These are phyloP conservation scores for Serranus cabrilla DNA, from an alignment of 2,797 vertebrate species.

Conservation along the genomic window DNA sequence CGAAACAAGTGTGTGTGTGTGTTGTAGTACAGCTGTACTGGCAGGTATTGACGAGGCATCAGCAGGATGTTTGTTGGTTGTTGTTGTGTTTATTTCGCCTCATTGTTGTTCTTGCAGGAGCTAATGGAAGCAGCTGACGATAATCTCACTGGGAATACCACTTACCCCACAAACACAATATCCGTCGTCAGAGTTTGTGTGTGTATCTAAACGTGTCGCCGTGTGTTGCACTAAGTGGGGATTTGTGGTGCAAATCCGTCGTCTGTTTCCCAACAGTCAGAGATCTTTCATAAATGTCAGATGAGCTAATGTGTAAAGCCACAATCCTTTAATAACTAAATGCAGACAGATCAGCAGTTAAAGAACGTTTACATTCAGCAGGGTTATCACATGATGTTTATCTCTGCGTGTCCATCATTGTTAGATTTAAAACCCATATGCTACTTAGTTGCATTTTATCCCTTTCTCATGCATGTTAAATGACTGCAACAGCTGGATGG, in stretches of 20 bases:
- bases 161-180: constrained; percentile 21
- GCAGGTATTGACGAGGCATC: constrained; percentile 13
- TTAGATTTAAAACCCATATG: constrained; percentile 39
- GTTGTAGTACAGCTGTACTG: neutral
- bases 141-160: constrained; percentile 34
- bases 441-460: constrained; percentile 13
- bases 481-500: constrained; percentile 32
- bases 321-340: constrained; percentile 63
- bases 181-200: neutral
- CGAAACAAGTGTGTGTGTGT: neutral
- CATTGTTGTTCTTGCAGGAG: constrained; percentile 21
- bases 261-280: constrained; percentile 62
- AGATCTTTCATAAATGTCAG: constrained; percentile 56
- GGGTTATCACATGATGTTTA: constrained; percentile 14
- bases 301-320: constrained; percentile 59
- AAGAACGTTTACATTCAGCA: constrained; percentile 9
- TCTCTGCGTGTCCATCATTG: constrained; percentile 1
- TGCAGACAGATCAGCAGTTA: constrained; percentile 35
- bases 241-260: constrained; percentile 68
- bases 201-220: neutral
- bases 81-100: neutral
- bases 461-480: neutral
- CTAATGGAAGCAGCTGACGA: constrained; percentile 23
- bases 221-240: constrained; percentile 55
- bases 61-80: neutral